phyloP scores from a whole-genome alignment of 2,113 vertebrate species.

The Panthera leo region DNA sequence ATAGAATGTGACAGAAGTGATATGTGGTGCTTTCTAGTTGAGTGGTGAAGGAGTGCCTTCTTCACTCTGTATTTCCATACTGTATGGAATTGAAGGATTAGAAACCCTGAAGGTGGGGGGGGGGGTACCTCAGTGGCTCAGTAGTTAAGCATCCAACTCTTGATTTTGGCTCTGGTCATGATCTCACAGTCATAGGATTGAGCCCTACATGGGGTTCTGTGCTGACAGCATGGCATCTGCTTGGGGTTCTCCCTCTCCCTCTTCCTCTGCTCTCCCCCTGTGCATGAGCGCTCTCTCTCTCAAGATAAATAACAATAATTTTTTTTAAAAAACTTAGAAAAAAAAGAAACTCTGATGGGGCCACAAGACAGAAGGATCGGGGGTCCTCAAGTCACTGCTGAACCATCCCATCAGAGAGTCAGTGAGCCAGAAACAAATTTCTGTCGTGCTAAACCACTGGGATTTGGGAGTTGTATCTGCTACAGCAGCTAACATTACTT shows the following conservation, averaged over 20 bases:
- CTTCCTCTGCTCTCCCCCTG: too few species aligned
- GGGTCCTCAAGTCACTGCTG: neutral
- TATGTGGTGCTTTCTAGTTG: neutral
- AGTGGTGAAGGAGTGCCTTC: neutral
- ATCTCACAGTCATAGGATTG: too few species aligned
- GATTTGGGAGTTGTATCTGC: neutral
- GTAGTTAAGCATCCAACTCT: too few species aligned
- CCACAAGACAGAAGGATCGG: neutral
- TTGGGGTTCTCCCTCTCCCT: too few species aligned
- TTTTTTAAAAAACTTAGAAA: too few species aligned
- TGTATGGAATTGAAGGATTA: neutral
- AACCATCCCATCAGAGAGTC: neutral
- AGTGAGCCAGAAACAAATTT: neutral
- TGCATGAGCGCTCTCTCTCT: too few species aligned
- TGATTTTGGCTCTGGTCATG: too few species aligned
- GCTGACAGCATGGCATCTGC: too few species aligned
- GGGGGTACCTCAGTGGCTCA: too few species aligned
- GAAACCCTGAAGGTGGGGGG: neutral
- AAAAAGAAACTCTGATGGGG: too few species aligned
- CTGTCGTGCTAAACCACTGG: neutral
- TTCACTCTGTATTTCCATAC: neutral
- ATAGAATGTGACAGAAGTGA: neutral
- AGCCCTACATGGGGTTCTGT: too few species aligned
- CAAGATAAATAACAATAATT: too few species aligned
- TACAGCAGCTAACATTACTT: neutral